These are phyloP conservation scores for Nomada fabriciana DNA, from an alignment of 2,888 invertebrate species.

Conservation along the genomic window DNA sequence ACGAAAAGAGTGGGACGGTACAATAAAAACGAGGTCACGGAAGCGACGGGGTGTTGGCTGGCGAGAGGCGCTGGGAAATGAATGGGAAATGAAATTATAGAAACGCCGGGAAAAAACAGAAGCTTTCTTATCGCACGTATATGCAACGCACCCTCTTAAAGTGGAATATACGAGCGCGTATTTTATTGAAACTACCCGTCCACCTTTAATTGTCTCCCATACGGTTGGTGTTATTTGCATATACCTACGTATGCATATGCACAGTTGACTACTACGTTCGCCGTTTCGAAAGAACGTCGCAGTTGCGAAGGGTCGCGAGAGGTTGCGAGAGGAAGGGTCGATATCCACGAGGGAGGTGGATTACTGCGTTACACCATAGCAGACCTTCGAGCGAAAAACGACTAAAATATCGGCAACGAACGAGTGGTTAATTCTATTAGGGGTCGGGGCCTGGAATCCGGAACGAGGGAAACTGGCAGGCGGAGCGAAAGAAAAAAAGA, in stretches of 20 bases:
- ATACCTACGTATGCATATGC: background rate
- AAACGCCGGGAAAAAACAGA: background rate
- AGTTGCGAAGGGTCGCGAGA: background rate
- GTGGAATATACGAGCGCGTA: background rate
- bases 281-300: background rate
- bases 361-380: slow-evolving; percentile 20
- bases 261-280: background rate
- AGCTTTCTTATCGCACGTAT: background rate
- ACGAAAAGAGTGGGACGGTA: background rate
- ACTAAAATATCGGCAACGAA: slow-evolving; percentile 18
- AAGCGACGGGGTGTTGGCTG: background rate
- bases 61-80: too few relatives aligned
- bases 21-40: slow-evolving; percentile 18
- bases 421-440: slow-evolving; percentile 25
- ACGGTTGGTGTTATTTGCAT: slow-evolving; percentile 27
- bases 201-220: slow-evolving; percentile 33
- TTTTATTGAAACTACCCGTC: slow-evolving; percentile 30
- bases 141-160: background rate
- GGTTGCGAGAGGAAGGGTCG: background rate
- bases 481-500: too few relatives aligned
- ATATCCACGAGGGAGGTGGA: background rate
- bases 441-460: background rate
- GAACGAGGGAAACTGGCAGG: background rate
- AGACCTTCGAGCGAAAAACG: slow-evolving; percentile 7
- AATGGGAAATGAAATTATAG: slow-evolving; percentile 19